Conservation (phyloP, 2,113 vertebrate genomes). For the Echinops telfairi region DNA sequence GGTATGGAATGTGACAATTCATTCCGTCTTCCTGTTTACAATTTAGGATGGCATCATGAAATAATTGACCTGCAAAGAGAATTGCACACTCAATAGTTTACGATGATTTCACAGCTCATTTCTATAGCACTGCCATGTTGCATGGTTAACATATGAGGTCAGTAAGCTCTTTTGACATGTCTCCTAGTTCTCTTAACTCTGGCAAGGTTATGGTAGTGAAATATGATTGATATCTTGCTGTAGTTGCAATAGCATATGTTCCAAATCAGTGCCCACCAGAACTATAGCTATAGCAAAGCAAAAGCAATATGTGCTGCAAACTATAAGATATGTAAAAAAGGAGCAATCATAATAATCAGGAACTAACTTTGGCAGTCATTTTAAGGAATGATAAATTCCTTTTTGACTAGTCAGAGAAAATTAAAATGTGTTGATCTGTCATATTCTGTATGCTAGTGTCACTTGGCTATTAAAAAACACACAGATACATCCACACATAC, state of each 20-base stretch:
- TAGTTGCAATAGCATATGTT: conserved; percentile 83
- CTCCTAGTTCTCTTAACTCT: conserved; percentile 79
- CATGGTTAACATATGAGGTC: conserved; percentile 82
- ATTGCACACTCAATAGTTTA: conserved; percentile 83
- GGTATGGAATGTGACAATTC: conserved; percentile 66
- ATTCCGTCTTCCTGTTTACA: conserved; percentile 81
- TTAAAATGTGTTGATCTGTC: conserved; percentile 57
- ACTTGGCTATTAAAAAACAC: not conserved
- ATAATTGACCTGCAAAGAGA: conserved; percentile 86
- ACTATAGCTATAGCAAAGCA: conserved; percentile 70
- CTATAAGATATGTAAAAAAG: conserved; percentile 1
- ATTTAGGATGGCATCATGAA: conserved; percentile 85
- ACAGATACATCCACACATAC: not conserved
- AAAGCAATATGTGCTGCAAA: conserved; percentile 32
- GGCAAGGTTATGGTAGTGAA: conserved; percentile 81
- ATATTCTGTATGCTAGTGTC: not conserved
- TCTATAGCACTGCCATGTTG: conserved; percentile 59
- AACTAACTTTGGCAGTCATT: not conserved
- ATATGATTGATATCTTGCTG: conserved; percentile 81
- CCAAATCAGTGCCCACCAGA: conserved; percentile 79
- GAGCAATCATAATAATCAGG: conserved; percentile 18
- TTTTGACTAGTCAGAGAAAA: conserved; percentile 44
- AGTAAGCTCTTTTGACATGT: conserved; percentile 86
- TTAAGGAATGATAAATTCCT: not conserved
- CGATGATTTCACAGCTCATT: conserved; percentile 84